Percentiles rank a stretch among this genome's conserved stretches.
These are phyloP conservation scores for Druon quercuslanigerum DNA, from an alignment of 1,140 invertebrate species.

Conservation along the genomic window DNA sequence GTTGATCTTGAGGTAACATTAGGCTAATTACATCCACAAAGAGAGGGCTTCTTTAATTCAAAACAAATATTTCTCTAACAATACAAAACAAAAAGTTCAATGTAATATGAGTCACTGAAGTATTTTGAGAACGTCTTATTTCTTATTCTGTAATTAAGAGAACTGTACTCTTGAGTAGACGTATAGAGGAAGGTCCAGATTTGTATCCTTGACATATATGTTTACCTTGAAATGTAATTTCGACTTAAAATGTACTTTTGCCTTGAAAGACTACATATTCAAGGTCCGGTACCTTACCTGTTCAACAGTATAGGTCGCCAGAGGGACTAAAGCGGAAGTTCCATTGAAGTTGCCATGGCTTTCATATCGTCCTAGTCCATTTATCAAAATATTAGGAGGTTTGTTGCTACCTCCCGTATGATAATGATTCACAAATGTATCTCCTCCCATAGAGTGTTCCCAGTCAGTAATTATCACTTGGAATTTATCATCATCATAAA, in stretches of 20 bases:
- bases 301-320: conserved; percentile 78
- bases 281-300: conserved; percentile 69
- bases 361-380: conserved; percentile 82
- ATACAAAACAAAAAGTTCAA: conserved; percentile 34
- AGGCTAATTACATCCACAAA: too few species aligned
- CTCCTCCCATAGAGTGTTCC: conserved; percentile 82
- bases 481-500: conserved; percentile 85
- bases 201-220: too few species aligned
- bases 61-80: not conserved
- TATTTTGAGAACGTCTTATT: not conserved
- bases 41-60: too few species aligned
- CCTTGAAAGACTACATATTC: conserved; percentile 22
- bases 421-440: conserved; percentile 86
- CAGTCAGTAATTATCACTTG: conserved; percentile 86
- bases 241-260: not conserved
- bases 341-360: conserved; percentile 67
- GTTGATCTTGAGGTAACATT: too few species aligned
- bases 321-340: conserved; percentile 72
- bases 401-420: conserved; percentile 87
- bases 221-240: too few species aligned
- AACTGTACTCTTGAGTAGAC: too few species aligned
- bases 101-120: conserved; percentile 4
- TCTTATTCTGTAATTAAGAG: not conserved
- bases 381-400: conserved; percentile 85
- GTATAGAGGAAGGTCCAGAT: too few species aligned